A percentile compares a stretch with the other conserved stretches of the same genome.
Conservation (phyloP, 1,140 invertebrate species). For the Orussus abietinus region DNA sequence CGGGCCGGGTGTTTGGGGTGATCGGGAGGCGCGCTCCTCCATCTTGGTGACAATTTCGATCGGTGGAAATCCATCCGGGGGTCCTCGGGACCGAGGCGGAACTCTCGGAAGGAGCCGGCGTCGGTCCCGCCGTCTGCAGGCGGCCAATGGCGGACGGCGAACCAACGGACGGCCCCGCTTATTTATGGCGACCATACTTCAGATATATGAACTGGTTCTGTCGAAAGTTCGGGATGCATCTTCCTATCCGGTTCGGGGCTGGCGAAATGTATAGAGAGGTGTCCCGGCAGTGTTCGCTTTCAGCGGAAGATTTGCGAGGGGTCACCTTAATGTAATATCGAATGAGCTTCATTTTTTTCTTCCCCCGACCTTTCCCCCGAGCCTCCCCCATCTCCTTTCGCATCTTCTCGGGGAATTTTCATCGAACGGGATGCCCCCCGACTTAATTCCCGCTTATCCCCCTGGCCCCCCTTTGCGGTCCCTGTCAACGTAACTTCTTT, state of each 20-base stretch:
- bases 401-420: not conserved
- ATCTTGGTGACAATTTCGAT: too few relatives aligned
- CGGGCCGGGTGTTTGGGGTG: too few relatives aligned
- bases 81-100: too few relatives aligned
- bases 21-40: too few relatives aligned
- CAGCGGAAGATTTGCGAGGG: conserved; percentile 38
- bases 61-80: too few relatives aligned
- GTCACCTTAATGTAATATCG: conserved; percentile 35
- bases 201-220: conserved; percentile 55
- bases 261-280: conserved; percentile 49
- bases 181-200: conserved; percentile 54
- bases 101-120: too few relatives aligned
- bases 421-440: not conserved
- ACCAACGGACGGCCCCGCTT: conserved; percentile 51
- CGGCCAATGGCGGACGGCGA: conserved; percentile 39
- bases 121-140: too few relatives aligned
- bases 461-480: too few relatives aligned
- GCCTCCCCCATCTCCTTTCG: conserved; percentile 4
- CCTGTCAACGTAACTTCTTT: too few relatives aligned
- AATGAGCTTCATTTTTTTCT: conserved; percentile 38
- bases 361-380: conserved; percentile 3
- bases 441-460: too few relatives aligned
- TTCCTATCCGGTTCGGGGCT: conserved; percentile 47
- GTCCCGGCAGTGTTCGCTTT: conserved; percentile 33
- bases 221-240: conserved; percentile 53